Evolutionary conservation across 2,888 invertebrate species (phyloP), one percentile per base, ranked within the genome.

Genomic region (Pandemis heparana): DNA sequence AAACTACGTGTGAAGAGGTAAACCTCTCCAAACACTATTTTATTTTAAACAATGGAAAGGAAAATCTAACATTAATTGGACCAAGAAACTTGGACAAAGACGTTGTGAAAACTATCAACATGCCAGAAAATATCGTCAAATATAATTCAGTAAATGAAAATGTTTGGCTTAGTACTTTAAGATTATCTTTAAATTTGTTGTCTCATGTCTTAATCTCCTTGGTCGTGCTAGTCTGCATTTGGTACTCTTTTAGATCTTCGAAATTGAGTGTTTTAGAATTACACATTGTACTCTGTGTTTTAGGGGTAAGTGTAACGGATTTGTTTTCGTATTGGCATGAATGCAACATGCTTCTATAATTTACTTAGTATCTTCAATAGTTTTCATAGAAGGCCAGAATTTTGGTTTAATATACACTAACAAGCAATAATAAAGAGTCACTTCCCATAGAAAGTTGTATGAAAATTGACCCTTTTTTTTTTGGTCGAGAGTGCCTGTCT

Each of bases 281-380:
- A 75, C 86, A 88, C 75, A 84, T 87, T 16, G 77, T 87, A 62
- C 67, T 85, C 0, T 83, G 85, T 76, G 85, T 85, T 69, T 78
- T 87, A 59, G 87, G 87, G 81, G 87, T 87, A 80, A 86, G 87
- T 79, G 18, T 7, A 71, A 46, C 3, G 23, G 1, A 10, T 5
- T 23, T 1, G n/a, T n/a, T n/a, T 48, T 6, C 46, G 46, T 46
- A 16, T 16, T 16, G n/a, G 16, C 7, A 32, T 32, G 0, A 32
- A 32, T 32, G 23, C 4, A 32, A 32, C 23, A 32, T 4, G 4
- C 23, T 2, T 32, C 23, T 32, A 32, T 4, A 32, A 32, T 32
- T 0, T 32, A 32, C 23, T 32, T 32, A 32, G 4, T 32, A 32
- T 1, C 4, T 32, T 32, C 2, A 23, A 23, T 1, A 1, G 2